Evolutionary conservation across 2,888 invertebrate genomes (phyloP).

Genomic region (Trissolcus japonicus): DNA sequence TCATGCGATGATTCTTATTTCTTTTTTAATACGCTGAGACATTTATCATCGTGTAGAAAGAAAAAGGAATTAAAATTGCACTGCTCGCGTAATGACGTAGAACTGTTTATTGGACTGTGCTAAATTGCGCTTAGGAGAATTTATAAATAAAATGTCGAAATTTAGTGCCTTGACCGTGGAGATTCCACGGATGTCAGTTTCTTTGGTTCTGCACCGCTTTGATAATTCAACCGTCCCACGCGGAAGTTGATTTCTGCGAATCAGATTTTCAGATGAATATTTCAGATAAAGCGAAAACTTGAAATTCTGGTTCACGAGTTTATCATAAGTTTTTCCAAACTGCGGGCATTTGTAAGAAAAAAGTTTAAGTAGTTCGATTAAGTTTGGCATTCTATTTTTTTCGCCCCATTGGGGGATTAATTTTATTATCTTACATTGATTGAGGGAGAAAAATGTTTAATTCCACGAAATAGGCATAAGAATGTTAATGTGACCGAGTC

Average conservation of each 20-base stretch:
- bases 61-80: conserved; percentile 3
- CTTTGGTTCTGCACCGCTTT: conserved; percentile 25
- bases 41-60: conserved; percentile 23
- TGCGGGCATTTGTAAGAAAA: too few species aligned
- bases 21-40: conserved; percentile 3
- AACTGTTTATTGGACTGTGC: conserved; percentile 26
- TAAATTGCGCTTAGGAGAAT: neutral
- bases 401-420: too few species aligned
- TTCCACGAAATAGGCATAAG: neutral
- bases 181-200: conserved; percentile 20
- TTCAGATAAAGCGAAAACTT: too few species aligned
- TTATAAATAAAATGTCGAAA: conserved; percentile 24
- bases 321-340: too few species aligned
- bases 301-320: too few species aligned
- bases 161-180: conserved; percentile 18
- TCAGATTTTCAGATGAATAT: neutral
- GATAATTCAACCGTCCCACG: conserved; percentile 37
- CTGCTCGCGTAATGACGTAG: neutral
- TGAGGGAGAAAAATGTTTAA: neutral
- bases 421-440: neutral
- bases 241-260: conserved; percentile 26
- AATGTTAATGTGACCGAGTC: neutral
- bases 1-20: conserved; percentile 22
- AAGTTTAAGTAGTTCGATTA: too few species aligned
- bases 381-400: too few species aligned